phyloP scores from a whole-genome alignment of 1,140 invertebrate genomes.

The Aphaenogaster rudis region DNA sequence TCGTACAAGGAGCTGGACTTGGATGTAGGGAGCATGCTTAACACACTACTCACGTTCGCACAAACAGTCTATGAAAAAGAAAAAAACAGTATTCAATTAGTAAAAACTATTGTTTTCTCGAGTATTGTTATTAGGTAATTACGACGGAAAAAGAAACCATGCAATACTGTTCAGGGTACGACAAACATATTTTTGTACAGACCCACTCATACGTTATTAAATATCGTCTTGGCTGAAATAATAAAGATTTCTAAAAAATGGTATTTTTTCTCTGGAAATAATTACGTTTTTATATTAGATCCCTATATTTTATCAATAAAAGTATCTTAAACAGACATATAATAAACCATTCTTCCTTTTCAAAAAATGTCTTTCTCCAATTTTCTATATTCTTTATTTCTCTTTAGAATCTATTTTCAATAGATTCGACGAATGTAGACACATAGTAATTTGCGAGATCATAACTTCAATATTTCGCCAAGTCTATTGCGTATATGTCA shows the following conservation, averaged over 20 bases:
- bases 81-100: not conserved
- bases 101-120: not conserved
- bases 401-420: slow-evolving; percentile 27
- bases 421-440: slow-evolving; percentile 5
- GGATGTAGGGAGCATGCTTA: slow-evolving; percentile 29
- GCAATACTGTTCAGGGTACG: not conserved
- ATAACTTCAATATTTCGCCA: slow-evolving; percentile 24
- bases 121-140: slow-evolving; percentile 9
- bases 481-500: slow-evolving; percentile 18
- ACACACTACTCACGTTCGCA: slow-evolving; percentile 11
- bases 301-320: not conserved
- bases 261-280: not conserved
- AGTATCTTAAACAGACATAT: slow-evolving; percentile 34
- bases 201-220: slow-evolving; percentile 16
- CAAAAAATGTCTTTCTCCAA: not conserved
- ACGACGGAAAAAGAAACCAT: slow-evolving; percentile 12
- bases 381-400: slow-evolving; percentile 14
- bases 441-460: slow-evolving; percentile 31
- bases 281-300: not conserved
- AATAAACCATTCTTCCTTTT: not conserved
- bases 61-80: slow-evolving; percentile 1
- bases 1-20: slow-evolving; percentile 52
- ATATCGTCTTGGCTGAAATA: not conserved
- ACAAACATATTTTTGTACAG: slow-evolving; percentile 12
- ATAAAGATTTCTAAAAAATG: slow-evolving; percentile 15